Evolutionary conservation across 2,888 invertebrate species (phyloP).

Genomic region (Philereme vetulata): DNA sequence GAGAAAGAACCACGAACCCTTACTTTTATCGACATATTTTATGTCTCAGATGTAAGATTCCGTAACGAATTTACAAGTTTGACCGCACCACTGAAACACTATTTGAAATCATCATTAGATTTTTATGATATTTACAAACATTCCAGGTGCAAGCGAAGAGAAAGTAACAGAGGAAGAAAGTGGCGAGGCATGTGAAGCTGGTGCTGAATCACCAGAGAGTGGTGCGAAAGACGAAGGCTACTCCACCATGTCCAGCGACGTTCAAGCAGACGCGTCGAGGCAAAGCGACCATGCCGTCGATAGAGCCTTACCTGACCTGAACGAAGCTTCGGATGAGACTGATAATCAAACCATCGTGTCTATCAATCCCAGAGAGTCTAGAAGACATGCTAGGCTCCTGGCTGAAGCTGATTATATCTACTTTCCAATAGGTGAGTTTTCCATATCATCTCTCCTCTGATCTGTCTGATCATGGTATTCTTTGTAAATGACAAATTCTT

Average conservation of each 20-base stretch:
- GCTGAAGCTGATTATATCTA: conserved; percentile 87
- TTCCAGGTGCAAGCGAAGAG: conserved; percentile 63
- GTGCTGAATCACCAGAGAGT: conserved; percentile 89
- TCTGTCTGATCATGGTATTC: too few species aligned
- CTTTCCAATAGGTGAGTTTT: conserved; percentile 81
- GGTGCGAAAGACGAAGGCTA: conserved; percentile 92
- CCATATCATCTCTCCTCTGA: too few species aligned
- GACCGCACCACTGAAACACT: too few species aligned
- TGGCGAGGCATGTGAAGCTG: conserved; percentile 86
- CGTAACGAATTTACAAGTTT: too few species aligned
- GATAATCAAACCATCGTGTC: conserved; percentile 84
- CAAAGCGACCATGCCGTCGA: conserved; percentile 83
- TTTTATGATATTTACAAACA: neutral
- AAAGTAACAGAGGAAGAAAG: conserved; percentile 73
- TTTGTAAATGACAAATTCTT: too few species aligned
- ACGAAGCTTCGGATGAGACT: conserved; percentile 89
- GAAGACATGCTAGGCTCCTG: conserved; percentile 83
- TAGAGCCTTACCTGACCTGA: conserved; percentile 87
- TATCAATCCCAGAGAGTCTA: conserved; percentile 75
- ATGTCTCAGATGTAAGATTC: too few species aligned
- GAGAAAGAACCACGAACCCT: too few species aligned
- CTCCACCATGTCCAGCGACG: conserved; percentile 93
- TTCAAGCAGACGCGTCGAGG: conserved; percentile 87
- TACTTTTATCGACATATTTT: too few species aligned
- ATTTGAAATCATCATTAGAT: too few species aligned